A percentile compares a stretch with the other conserved stretches of the same genome.
These are phyloP conservation scores for Palloptera scutellata DNA, from an alignment of 2,888 invertebrate species.

Conservation along the genomic window DNA sequence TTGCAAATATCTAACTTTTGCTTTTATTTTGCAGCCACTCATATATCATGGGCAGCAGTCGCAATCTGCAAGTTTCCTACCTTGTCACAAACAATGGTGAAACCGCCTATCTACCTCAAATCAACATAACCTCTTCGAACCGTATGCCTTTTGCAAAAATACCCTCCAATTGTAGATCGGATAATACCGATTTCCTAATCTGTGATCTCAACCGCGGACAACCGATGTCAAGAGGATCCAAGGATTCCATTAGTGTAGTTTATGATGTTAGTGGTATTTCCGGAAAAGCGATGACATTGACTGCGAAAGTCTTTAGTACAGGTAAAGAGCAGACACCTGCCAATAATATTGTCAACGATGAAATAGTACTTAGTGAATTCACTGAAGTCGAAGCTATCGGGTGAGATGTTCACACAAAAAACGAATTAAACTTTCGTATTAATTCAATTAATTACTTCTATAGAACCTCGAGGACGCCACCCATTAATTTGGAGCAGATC, in stretches of 20 bases:
- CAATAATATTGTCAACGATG: conserved; percentile 53
- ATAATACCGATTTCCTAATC: conserved; percentile 49
- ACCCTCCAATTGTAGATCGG: conserved; percentile 57
- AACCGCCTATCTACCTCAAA: conserved; percentile 65
- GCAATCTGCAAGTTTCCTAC: conserved; percentile 56
- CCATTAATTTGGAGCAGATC: conserved; percentile 58
- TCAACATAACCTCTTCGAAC: conserved; percentile 64
- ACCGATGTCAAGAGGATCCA: conserved; percentile 53
- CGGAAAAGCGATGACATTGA: conserved; percentile 53
- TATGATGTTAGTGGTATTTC: conserved; percentile 59
- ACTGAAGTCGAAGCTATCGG: conserved; percentile 62
- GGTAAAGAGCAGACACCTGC: conserved; percentile 54
- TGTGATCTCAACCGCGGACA: conserved; percentile 59
- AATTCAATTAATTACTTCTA: background rate
- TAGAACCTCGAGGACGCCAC: conserved; percentile 54
- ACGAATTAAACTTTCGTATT: too few relatives aligned
- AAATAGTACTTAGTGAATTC: conserved; percentile 55
- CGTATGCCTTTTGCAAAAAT: conserved; percentile 58
- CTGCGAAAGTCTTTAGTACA: conserved; percentile 61
- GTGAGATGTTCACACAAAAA: conserved; percentile 44
- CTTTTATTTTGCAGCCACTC: conserved; percentile 46
- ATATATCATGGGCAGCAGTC: conserved; percentile 59
- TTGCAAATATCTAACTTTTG: background rate
- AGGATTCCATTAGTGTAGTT: conserved; percentile 52
- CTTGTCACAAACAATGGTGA: conserved; percentile 64